phyloP scores from a whole-genome alignment of 2,888 invertebrate genomes.

The Drosophila algonquin region DNA sequence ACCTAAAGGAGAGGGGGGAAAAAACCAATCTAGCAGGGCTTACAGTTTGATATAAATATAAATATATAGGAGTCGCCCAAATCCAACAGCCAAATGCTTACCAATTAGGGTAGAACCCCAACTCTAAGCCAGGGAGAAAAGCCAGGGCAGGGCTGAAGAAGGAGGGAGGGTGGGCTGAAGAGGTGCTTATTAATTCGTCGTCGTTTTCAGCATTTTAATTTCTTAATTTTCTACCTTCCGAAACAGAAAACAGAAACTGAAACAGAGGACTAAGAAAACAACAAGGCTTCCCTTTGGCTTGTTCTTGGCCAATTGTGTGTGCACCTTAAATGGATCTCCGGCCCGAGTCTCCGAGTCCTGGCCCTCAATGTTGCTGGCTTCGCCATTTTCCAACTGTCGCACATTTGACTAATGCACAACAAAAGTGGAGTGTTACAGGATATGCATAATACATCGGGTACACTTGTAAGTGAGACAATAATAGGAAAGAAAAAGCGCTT shows the following conservation, averaged over 20 bases:
- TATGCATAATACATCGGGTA: slow-evolving; percentile 80
- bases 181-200: slow-evolving; percentile 72
- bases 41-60: slow-evolving; percentile 39
- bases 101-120: slow-evolving; percentile 45
- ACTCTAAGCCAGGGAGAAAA: slow-evolving; percentile 9
- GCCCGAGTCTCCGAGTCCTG: slow-evolving; percentile 1
- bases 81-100: slow-evolving; percentile 38
- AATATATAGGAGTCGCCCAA: slow-evolving; percentile 22
- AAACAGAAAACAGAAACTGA: slow-evolving; percentile 2
- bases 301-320: slow-evolving; percentile 70
- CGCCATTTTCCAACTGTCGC: slow-evolving; percentile 68
- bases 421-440: slow-evolving; percentile 81
- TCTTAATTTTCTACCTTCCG: slow-evolving; percentile 64
- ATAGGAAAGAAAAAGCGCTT: slow-evolving; percentile 77
- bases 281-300: slow-evolving; percentile 45
- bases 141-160: not conserved
- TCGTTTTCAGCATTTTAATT: slow-evolving; percentile 63
- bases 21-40: slow-evolving; percentile 26
- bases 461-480: slow-evolving; percentile 79
- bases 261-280: slow-evolving; percentile 42
- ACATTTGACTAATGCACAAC: slow-evolving; percentile 81
- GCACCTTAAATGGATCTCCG: slow-evolving; percentile 56
- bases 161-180: slow-evolving; percentile 24
- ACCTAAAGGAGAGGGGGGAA: slow-evolving; percentile 1
- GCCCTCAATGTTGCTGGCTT: slow-evolving; percentile 29